Evolutionary conservation across 2,113 vertebrate species (phyloP).

Genomic region (Urocynchramus pylzowi): DNA sequence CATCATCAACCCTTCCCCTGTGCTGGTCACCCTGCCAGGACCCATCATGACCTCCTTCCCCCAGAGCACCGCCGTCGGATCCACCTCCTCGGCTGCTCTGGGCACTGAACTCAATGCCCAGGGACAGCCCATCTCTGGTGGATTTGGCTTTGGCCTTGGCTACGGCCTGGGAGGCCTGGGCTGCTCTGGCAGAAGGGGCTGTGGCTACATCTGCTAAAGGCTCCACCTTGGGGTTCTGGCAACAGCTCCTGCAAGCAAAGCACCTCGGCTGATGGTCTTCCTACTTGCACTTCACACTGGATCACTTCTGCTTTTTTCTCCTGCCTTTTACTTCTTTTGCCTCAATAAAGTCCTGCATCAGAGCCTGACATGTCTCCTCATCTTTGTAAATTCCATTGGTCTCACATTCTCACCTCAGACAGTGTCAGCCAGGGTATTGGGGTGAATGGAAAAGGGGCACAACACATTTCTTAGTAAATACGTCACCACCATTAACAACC

Average conservation of each 20-base stretch:
- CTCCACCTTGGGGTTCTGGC: rapidly evolving
- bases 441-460: rapidly evolving
- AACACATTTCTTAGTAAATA: rapidly evolving
- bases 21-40: neutral
- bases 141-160: neutral
- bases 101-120: no score
- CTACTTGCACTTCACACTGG: neutral
- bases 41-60: neutral
- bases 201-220: neutral
- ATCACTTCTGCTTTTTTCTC: neutral
- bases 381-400: neutral
- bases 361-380: neutral
- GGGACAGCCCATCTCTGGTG: neutral
- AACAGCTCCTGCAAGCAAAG: neutral
- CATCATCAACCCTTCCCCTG: neutral
- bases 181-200: neutral
- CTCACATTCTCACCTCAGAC: neutral
- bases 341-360: neutral
- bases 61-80: neutral
- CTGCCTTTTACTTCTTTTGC: neutral
- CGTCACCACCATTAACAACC: no score
- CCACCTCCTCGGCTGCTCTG: no score
- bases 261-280: rapidly evolving
- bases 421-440: no score
- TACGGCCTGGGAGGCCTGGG: no score